Conservation (phyloP, 2,113 vertebrate species). For the Pholis gunnellus region DNA sequence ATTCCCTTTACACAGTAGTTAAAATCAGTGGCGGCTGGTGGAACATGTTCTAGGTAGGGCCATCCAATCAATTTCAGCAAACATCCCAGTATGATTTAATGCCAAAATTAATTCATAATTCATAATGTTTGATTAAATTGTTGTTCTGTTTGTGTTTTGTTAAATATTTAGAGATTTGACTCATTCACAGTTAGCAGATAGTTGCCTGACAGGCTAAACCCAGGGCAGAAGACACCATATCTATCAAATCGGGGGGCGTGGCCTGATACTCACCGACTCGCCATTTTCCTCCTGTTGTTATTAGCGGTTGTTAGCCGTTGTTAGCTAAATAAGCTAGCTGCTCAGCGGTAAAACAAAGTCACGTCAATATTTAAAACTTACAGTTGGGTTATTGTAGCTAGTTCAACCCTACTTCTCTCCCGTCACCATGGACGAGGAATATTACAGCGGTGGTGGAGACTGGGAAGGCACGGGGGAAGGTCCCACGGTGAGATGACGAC, state of each 20-base stretch:
- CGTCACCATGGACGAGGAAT: conserved; percentile 84
- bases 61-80: too few species aligned
- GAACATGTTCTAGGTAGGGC: too few species aligned
- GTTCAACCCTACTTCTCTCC: not conserved
- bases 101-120: not conserved
- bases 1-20: too few species aligned
- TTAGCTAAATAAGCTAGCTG: conserved; percentile 36
- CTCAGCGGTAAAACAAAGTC: not conserved
- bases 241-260: conserved; percentile 44
- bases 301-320: conserved; percentile 45
- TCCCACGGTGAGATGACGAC: conserved; percentile 69
- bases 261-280: conserved; percentile 8
- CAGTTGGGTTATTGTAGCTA: not conserved
- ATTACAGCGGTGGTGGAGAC: conserved; percentile 78
- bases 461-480: conserved; percentile 82
- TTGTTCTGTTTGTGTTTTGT: not conserved
- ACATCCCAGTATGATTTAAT: too few species aligned
- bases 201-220: conserved; percentile 29
- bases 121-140: not conserved
- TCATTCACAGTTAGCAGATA: not conserved
- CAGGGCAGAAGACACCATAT: fast-evolving
- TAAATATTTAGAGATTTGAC: not conserved
- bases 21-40: too few species aligned
- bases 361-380: not conserved
- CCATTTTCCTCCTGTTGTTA: conserved; percentile 73